Conservation (phyloP, 2,888 invertebrate species). For the Cancer borealis region DNA sequence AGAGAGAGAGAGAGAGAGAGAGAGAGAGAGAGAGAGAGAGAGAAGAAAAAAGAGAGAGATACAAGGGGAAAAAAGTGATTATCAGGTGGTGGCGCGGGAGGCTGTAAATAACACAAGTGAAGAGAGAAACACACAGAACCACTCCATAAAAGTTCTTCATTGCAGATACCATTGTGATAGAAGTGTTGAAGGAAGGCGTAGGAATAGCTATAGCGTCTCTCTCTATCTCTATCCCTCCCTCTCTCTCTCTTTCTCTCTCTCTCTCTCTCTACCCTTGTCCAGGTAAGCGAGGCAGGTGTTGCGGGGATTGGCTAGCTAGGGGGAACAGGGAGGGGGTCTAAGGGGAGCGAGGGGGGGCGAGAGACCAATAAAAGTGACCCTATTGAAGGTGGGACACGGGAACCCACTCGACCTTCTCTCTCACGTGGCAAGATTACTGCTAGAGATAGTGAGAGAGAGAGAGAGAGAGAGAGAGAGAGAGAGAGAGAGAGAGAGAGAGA, state of each 20-base stretch:
- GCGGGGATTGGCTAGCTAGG: not conserved
- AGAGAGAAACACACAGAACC: not conserved
- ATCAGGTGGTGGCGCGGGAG: not conserved
- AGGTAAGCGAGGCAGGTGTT: not conserved
- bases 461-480: not conserved
- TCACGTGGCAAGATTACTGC: constrained; percentile 19
- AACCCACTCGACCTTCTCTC: constrained; percentile 32
- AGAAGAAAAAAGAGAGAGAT: not conserved
- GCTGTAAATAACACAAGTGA: not conserved
- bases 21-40: not conserved
- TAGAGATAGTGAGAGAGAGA: not conserved
- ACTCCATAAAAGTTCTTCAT: constrained; percentile 11
- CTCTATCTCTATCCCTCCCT: constrained; percentile 58
- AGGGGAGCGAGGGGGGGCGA: not conserved
- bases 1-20: not conserved
- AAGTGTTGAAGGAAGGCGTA: not conserved
- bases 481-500: not conserved
- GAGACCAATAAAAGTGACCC: constrained; percentile 27
- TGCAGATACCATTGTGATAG: not conserved
- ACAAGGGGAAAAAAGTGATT: not conserved
- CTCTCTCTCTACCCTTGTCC: constrained; percentile 43
- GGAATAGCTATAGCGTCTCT: constrained; percentile 26
- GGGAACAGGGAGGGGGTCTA: too few species aligned
- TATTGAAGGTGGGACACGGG: not conserved
- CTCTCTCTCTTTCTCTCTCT: constrained; percentile 61